phyloP scores from a whole-genome alignment of 2,797 vertebrate species.

The Dendrocincla tyrannina region DNA sequence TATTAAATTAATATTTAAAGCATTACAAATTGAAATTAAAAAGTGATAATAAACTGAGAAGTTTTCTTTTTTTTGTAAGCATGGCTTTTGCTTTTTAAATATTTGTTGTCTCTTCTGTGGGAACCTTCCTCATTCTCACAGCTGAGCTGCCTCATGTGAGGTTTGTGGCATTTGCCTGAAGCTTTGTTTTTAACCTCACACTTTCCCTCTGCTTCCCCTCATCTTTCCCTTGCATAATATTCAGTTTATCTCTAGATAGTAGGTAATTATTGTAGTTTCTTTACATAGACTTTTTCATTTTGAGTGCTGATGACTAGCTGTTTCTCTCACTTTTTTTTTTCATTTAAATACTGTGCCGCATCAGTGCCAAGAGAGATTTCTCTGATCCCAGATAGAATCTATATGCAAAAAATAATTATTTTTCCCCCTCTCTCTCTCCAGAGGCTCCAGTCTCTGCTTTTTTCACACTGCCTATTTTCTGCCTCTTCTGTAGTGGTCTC shows the following conservation, averaged over 20 bases:
- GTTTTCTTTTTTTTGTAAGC: background rate
- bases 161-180: background rate
- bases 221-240: background rate
- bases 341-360: background rate
- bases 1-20: background rate
- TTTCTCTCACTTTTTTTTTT: background rate
- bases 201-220: background rate
- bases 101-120: background rate
- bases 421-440: background rate
- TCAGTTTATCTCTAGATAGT: background rate
- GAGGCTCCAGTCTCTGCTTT: background rate
- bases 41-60: background rate
- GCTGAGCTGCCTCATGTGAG: background rate
- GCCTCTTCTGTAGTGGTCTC: background rate
- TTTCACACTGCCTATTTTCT: background rate
- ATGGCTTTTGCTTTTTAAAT: background rate
- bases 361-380: background rate
- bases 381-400: background rate
- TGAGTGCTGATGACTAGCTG: background rate
- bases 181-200: background rate
- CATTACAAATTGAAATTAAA: background rate
- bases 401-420: background rate
- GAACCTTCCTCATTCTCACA: background rate
- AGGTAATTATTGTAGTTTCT: background rate
- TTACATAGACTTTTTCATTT: background rate